Percentiles rank a stretch among this genome's conserved stretches.
phyloP scores from a whole-genome alignment of 2,888 invertebrate genomes.

The Eupeodes latifasciatus region DNA sequence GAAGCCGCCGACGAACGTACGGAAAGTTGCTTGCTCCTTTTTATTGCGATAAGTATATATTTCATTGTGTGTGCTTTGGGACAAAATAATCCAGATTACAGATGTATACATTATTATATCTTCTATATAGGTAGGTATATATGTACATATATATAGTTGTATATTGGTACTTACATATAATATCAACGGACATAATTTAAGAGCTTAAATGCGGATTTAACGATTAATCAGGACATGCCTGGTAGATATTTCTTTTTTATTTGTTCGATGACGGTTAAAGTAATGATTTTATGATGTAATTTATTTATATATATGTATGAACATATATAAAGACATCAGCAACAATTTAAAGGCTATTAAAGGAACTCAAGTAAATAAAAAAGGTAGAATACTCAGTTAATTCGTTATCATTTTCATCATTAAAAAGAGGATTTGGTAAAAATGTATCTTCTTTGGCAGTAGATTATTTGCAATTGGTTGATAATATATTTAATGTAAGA shows the following conservation, averaged over 20 bases:
- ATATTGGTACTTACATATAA: neutral
- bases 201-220: slow-evolving; percentile 47
- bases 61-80: slow-evolving; percentile 17
- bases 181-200: slow-evolving; percentile 54
- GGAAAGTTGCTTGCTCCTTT: slow-evolving; percentile 16
- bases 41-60: slow-evolving; percentile 32
- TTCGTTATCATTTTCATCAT: too few relatives aligned
- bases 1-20: neutral
- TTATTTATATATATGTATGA: neutral
- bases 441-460: too few relatives aligned
- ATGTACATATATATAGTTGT: neutral
- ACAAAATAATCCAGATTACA: slow-evolving; percentile 26
- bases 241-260: slow-evolving; percentile 10
- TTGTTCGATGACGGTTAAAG: slow-evolving; percentile 25
- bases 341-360: neutral
- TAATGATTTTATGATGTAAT: slow-evolving; percentile 27
- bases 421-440: too few relatives aligned
- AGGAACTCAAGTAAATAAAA: too few relatives aligned
- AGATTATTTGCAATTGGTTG: too few relatives aligned
- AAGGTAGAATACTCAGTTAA: too few relatives aligned
- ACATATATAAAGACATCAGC: neutral
- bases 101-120: slow-evolving; percentile 25
- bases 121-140: neutral
- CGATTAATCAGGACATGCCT: slow-evolving; percentile 61
- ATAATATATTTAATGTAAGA: too few relatives aligned